These are phyloP conservation scores for Phaenicophaeus curvirostris DNA, from an alignment of 2,797 vertebrate species.

Conservation along the genomic window DNA sequence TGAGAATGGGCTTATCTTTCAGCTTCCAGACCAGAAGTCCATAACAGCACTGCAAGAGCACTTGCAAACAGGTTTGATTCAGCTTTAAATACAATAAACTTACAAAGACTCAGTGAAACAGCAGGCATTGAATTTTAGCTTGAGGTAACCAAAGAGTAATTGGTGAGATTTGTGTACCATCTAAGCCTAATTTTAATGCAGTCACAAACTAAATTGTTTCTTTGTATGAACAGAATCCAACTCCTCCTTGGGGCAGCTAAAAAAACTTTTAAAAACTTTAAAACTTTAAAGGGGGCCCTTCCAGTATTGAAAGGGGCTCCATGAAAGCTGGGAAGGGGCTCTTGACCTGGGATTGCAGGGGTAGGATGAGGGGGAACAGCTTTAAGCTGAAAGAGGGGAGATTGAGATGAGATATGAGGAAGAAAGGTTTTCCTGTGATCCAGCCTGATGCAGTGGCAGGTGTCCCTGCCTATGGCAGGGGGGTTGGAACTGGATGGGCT, in stretches of 20 bases:
- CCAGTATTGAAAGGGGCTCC: too few species aligned
- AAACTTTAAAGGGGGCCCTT: too few species aligned
- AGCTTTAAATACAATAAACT: not conserved
- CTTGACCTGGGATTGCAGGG: too few species aligned
- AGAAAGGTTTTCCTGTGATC: too few species aligned
- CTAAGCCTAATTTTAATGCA: not conserved
- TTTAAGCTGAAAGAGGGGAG: too few species aligned
- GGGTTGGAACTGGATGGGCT: too few species aligned
- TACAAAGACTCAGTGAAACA: not conserved
- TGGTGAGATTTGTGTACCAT: not conserved
- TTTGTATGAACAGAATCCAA: not conserved
- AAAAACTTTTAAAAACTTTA: not conserved
- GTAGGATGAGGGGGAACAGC: too few species aligned
- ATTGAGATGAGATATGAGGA: too few species aligned
- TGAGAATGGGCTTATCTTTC: not conserved
- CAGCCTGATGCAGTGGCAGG: too few species aligned
- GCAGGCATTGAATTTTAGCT: not conserved
- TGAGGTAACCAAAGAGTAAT: not conserved
- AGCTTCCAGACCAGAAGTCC: not conserved
- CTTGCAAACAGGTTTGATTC: not conserved
- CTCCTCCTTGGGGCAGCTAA: not conserved
- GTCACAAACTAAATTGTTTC: not conserved
- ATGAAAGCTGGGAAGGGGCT: too few species aligned
- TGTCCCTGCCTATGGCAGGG: too few species aligned
- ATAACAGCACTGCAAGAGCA: not conserved